Evolutionary conservation across 2,113 vertebrate genomes (phyloP).

Genomic region (Cichladusa arquata): DNA sequence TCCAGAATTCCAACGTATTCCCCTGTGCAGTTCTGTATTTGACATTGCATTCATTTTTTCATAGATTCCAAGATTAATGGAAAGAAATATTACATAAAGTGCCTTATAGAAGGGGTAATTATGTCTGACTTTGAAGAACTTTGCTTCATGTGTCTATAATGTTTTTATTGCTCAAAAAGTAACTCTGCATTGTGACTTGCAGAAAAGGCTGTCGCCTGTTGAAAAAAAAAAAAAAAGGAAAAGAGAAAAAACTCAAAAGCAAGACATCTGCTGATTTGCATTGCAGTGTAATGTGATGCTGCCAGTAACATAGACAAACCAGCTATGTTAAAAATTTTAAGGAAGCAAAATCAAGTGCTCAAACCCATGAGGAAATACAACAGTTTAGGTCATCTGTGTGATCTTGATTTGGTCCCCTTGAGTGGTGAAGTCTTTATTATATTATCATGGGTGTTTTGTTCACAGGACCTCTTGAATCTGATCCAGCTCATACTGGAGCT

Average conservation of each 20-base stretch:
- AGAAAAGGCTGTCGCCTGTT: background rate
- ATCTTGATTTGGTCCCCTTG: conserved; percentile 4
- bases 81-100: conserved; percentile 64
- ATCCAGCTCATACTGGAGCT: conserved; percentile 5
- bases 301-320: background rate
- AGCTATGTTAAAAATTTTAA: conserved; percentile 5
- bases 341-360: background rate
- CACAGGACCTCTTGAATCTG: conserved; percentile 20
- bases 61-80: conserved; percentile 53
- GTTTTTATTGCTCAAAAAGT: conserved; percentile 10
- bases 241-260: background rate
- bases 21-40: conserved; percentile 48
- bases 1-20: conserved; percentile 73
- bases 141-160: conserved; percentile 8
- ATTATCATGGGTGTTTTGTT: conserved; percentile 9
- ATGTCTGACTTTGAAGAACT: conserved; percentile 28
- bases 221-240: background rate
- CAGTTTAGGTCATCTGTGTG: background rate
- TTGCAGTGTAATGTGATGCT: background rate
- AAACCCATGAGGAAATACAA: background rate
- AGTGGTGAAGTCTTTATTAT: background rate
- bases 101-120: background rate
- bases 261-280: conserved; percentile 20
- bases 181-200: background rate
- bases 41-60: conserved; percentile 71